Conservation (phyloP, 2,113 vertebrate species). For the Machaerirhynchus nigripectus region DNA sequence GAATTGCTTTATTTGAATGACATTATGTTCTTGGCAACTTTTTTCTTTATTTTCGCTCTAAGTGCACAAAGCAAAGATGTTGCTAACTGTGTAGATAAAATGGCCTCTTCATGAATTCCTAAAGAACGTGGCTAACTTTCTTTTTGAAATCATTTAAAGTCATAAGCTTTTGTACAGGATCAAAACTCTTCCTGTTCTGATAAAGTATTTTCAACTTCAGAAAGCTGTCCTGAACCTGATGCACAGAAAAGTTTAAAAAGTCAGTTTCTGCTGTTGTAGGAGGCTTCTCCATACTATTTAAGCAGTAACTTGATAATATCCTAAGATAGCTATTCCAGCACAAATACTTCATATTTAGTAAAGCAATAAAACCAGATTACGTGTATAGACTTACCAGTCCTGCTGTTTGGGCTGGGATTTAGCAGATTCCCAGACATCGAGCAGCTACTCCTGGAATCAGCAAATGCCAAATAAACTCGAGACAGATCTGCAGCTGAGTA, state of each 20-base stretch:
- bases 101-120: background rate
- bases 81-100: background rate
- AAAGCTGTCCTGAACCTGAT: background rate
- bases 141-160: background rate
- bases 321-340: background rate
- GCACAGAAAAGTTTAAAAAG: background rate
- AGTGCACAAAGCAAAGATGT: background rate
- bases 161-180: background rate
- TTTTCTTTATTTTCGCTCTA: background rate
- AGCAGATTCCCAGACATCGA: constrained; percentile 53
- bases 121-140: background rate
- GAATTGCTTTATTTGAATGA: background rate
- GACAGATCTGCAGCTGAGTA: background rate
- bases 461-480: background rate
- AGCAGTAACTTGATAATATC: background rate
- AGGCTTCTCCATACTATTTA: background rate
- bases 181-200: background rate
- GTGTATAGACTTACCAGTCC: constrained; percentile 4
- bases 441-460: background rate
- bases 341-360: background rate
- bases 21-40: background rate
- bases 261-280: background rate
- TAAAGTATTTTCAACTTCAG: background rate
- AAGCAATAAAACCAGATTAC: constrained; percentile 5
- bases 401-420: constrained; percentile 40